Conservation (phyloP, 2,113 vertebrate genomes). For the Prochilodus magdalenae region DNA sequence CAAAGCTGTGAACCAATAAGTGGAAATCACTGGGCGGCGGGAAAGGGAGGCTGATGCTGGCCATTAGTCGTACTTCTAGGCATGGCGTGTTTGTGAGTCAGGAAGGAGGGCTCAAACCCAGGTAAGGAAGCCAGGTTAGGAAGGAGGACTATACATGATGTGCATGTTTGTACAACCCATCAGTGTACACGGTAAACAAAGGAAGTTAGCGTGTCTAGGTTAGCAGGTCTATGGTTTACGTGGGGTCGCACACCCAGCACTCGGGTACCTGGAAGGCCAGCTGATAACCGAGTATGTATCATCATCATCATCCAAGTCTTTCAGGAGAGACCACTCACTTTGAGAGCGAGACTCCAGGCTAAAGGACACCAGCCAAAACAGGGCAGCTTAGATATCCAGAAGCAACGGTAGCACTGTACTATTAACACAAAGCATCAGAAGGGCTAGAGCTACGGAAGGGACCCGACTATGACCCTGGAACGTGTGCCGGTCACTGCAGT, state of each 20-base stretch:
- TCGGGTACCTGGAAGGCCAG: slow-evolving; percentile 89
- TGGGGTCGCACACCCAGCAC: slow-evolving; percentile 25
- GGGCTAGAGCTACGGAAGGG: background rate
- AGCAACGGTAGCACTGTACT: background rate
- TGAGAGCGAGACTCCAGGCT: slow-evolving; percentile 66
- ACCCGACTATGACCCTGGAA: too few relatives aligned
- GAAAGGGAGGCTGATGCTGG: background rate
- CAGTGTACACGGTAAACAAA: background rate
- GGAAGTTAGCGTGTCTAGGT: slow-evolving; percentile 26
- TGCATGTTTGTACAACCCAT: background rate
- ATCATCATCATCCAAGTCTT: slow-evolving; percentile 87
- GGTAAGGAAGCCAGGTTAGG: background rate
- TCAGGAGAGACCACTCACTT: slow-evolving; percentile 88
- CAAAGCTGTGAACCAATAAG: background rate
- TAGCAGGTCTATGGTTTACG: slow-evolving; percentile 29
- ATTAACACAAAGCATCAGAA: background rate
- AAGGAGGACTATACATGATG: background rate
- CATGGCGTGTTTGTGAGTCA: background rate
- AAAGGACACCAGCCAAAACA: slow-evolving; percentile 54
- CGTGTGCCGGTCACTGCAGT: too few relatives aligned
- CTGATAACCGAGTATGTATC: slow-evolving; percentile 86
- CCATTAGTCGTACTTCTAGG: background rate
- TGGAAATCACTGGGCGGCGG: background rate
- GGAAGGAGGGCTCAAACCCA: background rate
- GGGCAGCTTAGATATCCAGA: background rate